These are phyloP conservation scores for Triplophysa tibetana DNA, from an alignment of 2,113 vertebrate genomes.

Conservation along the genomic window DNA sequence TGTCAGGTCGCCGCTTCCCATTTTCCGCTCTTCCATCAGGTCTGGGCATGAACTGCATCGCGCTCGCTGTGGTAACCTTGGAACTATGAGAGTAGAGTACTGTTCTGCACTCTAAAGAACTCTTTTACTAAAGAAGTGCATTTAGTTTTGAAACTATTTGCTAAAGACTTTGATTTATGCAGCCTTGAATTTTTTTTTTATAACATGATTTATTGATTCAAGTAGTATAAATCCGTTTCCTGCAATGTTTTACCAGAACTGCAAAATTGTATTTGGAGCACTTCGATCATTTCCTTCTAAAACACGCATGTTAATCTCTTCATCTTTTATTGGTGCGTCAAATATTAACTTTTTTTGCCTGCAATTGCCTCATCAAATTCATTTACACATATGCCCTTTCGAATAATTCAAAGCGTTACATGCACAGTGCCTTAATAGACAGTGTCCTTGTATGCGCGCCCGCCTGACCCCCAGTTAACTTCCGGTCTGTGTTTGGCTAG, in stretches of 20 bases:
- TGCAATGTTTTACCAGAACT: neutral
- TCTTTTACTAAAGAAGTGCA: neutral
- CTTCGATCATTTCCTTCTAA: neutral
- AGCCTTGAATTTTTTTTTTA: neutral
- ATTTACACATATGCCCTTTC: neutral
- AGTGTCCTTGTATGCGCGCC: too few species aligned
- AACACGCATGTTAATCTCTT: neutral
- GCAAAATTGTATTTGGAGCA: neutral
- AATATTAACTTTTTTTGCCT: neutral
- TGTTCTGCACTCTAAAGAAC: too few species aligned
- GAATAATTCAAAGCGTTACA: slow-evolving; percentile 13
- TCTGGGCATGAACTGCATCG: too few species aligned
- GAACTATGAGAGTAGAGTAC: too few species aligned
- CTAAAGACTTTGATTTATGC: neutral
- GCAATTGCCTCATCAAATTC: neutral
- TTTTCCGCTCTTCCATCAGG: too few species aligned
- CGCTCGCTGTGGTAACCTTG: too few species aligned
- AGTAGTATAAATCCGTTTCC: neutral
- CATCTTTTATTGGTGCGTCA: neutral
- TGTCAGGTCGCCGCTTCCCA: too few species aligned
- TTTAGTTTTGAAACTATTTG: neutral
- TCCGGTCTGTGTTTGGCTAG: too few species aligned
- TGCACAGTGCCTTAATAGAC: slow-evolving; percentile 9
- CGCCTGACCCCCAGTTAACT: too few species aligned
- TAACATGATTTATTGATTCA: neutral